Percentiles rank a stretch among this genome's conserved stretches.
Evolutionary conservation across 1,140 invertebrate species (phyloP).

Genomic region (Neodiprion pinetum): DNA sequence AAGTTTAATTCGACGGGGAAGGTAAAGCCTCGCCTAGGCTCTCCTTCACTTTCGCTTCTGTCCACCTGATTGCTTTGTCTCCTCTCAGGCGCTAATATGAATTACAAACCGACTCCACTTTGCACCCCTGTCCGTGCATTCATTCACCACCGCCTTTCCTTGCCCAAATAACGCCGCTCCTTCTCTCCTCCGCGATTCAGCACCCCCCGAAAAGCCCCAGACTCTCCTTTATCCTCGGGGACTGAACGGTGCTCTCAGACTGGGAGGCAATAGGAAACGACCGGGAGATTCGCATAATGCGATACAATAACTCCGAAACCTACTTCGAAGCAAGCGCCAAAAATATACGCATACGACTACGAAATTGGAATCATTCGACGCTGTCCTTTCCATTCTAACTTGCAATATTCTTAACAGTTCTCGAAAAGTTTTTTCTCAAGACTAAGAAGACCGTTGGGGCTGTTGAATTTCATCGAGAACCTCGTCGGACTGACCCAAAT

Average conservation of each 20-base stretch:
- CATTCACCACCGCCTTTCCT: background rate
- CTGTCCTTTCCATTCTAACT: too few species aligned
- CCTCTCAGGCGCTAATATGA: conserved; percentile 39
- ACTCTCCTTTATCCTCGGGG: background rate
- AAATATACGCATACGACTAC: too few species aligned
- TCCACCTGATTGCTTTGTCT: conserved; percentile 40
- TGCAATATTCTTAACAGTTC: too few species aligned
- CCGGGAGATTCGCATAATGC: background rate
- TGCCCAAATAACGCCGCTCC: too few species aligned
- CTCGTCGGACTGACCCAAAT: too few species aligned
- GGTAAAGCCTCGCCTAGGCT: conserved; percentile 13
- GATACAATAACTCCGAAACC: background rate
- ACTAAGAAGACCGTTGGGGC: too few species aligned
- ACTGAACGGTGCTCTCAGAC: background rate
- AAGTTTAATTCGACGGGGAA: conserved; percentile 41
- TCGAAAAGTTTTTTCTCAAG: too few species aligned
- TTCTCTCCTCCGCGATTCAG: too few species aligned
- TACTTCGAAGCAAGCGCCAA: too few species aligned
- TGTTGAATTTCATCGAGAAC: too few species aligned
- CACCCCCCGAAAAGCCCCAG: too few species aligned
- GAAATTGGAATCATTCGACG: too few species aligned
- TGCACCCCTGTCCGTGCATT: background rate
- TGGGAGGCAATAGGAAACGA: background rate
- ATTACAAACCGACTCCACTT: conserved; percentile 38
- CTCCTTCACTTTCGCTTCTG: background rate